Evolutionary conservation across 2,888 invertebrate species (phyloP), one percentile per base, ranked within the genome.

Genomic region (Abrostola triplasia): DNA sequence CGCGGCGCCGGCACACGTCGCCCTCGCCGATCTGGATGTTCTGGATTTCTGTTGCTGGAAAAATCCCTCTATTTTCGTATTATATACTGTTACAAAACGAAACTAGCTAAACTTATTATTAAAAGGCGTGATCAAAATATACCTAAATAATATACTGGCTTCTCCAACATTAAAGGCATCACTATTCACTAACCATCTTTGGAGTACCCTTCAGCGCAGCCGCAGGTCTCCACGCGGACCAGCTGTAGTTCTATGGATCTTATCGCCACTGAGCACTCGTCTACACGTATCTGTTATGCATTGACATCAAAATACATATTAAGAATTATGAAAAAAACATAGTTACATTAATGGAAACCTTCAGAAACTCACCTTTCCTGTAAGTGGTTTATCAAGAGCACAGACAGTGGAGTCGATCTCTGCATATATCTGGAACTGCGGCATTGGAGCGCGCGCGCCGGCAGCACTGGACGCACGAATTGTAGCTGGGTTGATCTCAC

Each of bases 1-100:
- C 96, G 52, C 98, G 93, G 72, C 97, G 96, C 65, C 97, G 96
- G 57, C 96, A 95, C 58, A 98, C 96, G 93, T 99, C 98, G 38
- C 99, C 99, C 85, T 98, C 98, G 0, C 98, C 98, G 70, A 99
- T 97, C 95, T 99, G 99, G 87, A 99, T 98, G 88, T 99, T 99
- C 95, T 99, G 99, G 79, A 99, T 98, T 95, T 99, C 99, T 8
- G 99, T 99, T 13, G 98, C 99, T 98, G 88, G 9, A 59, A 11
- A 12, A 6, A 47, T n/a, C 12, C 11, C 9, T 36, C 5, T 5
- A 7, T 36, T 50, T 35, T 11, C 8, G 7, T 9, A 47, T 9
- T 8, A 5, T 5, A 47, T 24, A 47, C 12, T 8, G 7, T 6
- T 9, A 9, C 0, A 11, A 8, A 7, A 42, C 42, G 24, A 24